Evolutionary conservation across 2,113 vertebrate species (phyloP), one percentile per base, ranked within the genome.

Genomic region (Melospiza melodia): DNA sequence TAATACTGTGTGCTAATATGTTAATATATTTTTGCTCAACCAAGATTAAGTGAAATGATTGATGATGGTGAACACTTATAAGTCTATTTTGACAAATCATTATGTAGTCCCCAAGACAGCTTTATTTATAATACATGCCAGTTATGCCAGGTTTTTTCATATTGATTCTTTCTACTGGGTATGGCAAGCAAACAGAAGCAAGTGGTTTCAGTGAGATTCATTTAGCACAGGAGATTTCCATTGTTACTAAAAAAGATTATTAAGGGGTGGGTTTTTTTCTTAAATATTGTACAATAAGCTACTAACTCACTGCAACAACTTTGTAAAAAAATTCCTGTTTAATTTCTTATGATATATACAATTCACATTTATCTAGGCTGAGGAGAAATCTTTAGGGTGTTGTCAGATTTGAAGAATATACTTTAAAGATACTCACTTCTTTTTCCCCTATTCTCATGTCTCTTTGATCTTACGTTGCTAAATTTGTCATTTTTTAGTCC

Each of bases 71-170:
- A 89, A 58, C 62, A 65, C 14, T 68, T 84, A 8, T 14, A 67
- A 68, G n/a, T 49, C 39, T 78, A n/a, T 77, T 92, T 67, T 6
- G 4, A 84, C 51, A 33, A 76, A 92, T 59, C 37, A 63, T 77
- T 48, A 67, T 31, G 35, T n/a, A 67, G 52, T 44, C 35, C 72
- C 35, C 71, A 78, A 57, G 59, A 88, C 65, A 96, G 25, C 39
- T 93, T 89, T 92, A 93, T 95, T 95, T 85, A 89, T 87, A 89
- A 95, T 28, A 73, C 48, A 89, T 75, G 77, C 33, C 80, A 84
- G 46, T 62, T 82, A 57, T 35, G 28, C 48, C 76, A 66, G 33
- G 6, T 13, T 76, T 94, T 52, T 74, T 77, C 41, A 58, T 84
- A 86, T 55, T 85, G 88, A 89, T 67, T 89, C 37, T 9, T 46